Evolutionary conservation across 2,797 vertebrate species (phyloP).

Genomic region (Cottoperca gobio): DNA sequence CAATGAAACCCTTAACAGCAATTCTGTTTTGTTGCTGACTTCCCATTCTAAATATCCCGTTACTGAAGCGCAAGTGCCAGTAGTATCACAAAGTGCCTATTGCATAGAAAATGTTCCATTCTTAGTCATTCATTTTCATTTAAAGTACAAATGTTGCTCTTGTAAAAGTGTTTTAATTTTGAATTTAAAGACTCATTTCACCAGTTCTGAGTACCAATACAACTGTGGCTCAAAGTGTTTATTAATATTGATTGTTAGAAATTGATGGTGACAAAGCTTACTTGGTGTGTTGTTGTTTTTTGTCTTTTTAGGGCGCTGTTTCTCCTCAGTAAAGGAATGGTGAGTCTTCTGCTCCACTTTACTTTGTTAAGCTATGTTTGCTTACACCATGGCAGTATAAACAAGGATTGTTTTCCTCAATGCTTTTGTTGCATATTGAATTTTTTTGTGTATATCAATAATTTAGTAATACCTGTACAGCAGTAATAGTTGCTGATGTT

Average conservation of each 20-base stretch:
- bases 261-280: not conserved
- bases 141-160: not conserved
- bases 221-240: not conserved
- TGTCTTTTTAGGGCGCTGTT: conserved; percentile 88
- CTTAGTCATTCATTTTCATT: not conserved
- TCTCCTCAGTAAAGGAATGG: conserved; percentile 97
- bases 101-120: not conserved
- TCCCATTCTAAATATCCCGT: not conserved
- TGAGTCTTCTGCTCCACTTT: conserved; percentile 77
- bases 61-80: not conserved
- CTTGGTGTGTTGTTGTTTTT: conserved; percentile 9
- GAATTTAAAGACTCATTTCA: no score
- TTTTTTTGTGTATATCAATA: not conserved
- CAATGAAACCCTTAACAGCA: not conserved
- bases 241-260: not conserved
- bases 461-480: not conserved
- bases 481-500: not conserved
- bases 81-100: no score
- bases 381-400: not conserved
- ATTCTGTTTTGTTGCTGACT: not conserved
- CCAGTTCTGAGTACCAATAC: not conserved
- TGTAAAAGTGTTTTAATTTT: no score
- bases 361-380: not conserved
- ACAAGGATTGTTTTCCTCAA: not conserved
- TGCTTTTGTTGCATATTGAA: not conserved